A percentile compares a stretch with the other conserved stretches of the same genome.
These are phyloP conservation scores for Spinibarbus caldwelli DNA, from an alignment of 2,797 vertebrate genomes.

Conservation along the genomic window DNA sequence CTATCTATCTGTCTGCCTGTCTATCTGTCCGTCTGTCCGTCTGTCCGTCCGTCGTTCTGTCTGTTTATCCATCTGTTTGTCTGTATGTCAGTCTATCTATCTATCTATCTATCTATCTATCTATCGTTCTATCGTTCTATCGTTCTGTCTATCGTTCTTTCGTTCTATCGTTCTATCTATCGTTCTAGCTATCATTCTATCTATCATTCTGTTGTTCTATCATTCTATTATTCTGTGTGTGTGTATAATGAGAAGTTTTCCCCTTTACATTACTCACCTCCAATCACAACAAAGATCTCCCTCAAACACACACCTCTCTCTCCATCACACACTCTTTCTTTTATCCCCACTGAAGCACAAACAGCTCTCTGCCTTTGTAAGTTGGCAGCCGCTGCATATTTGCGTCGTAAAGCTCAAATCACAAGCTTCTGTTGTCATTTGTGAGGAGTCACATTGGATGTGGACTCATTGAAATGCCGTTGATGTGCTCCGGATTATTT, in stretches of 20 bases:
- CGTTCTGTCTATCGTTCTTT: not conserved
- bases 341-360: constrained; percentile 82
- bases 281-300: constrained; percentile 88
- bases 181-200: not conserved
- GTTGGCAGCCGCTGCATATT: constrained; percentile 82
- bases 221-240: not conserved
- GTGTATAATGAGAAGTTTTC: constrained; percentile 88
- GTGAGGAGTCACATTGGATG: constrained; percentile 73
- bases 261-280: constrained; percentile 78
- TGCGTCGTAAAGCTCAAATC: constrained; percentile 77
- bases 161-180: rapidly evolving
- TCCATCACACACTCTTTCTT: constrained; percentile 58
- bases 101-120: not conserved
- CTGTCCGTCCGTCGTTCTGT: not conserved
- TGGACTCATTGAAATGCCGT: constrained; percentile 71
- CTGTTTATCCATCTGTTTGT: no score
- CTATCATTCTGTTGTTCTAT: not conserved
- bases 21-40: not conserved
- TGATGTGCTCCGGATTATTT: constrained; percentile 70
- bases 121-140: not conserved
- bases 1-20: not conserved
- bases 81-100: no score
- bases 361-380: constrained; percentile 80
- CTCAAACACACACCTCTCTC: constrained; percentile 25
- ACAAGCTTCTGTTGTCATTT: constrained; percentile 78